Evolutionary conservation across 2,797 vertebrate genomes (phyloP).

Genomic region (Chelon auratus): DNA sequence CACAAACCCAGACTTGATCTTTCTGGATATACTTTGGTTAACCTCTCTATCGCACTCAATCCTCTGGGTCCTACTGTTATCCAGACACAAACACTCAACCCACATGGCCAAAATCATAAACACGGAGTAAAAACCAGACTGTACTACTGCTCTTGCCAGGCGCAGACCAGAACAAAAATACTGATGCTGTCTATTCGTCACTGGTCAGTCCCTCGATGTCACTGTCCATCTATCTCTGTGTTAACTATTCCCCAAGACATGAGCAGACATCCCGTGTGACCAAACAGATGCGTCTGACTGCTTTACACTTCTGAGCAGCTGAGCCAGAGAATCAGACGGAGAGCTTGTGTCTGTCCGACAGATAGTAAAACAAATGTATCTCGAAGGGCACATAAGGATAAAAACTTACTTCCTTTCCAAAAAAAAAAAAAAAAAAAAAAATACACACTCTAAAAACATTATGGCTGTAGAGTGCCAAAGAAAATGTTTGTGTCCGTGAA

Average conservation of each 20-base stretch:
- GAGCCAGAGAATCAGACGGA: constrained; percentile 40
- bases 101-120: constrained; percentile 66
- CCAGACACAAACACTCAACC: constrained; percentile 75
- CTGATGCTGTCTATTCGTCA: constrained; percentile 46
- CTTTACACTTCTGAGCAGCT: constrained; percentile 42
- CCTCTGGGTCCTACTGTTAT: constrained; percentile 61
- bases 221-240: constrained; percentile 28
- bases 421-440: constrained; percentile 18
- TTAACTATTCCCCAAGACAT: constrained; percentile 23
- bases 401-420: constrained; percentile 65
- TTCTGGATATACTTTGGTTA: constrained; percentile 68
- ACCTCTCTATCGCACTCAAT: constrained; percentile 65
- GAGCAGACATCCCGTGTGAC: constrained; percentile 14
- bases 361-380: constrained; percentile 66
- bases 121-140: constrained; percentile 60
- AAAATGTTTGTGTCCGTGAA: constrained; percentile 69
- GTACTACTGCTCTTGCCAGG: constrained; percentile 33
- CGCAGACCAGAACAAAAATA: constrained; percentile 58
- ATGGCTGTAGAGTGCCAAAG: constrained; percentile 65
- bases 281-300: constrained; percentile 35
- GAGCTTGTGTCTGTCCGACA: constrained; percentile 53
- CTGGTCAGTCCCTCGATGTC: constrained; percentile 43
- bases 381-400: constrained; percentile 52
- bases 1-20: constrained; percentile 61
- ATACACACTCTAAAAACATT: constrained; percentile 54